Conservation (phyloP, 2,113 vertebrate species). For the Amblyornis subalaris region DNA sequence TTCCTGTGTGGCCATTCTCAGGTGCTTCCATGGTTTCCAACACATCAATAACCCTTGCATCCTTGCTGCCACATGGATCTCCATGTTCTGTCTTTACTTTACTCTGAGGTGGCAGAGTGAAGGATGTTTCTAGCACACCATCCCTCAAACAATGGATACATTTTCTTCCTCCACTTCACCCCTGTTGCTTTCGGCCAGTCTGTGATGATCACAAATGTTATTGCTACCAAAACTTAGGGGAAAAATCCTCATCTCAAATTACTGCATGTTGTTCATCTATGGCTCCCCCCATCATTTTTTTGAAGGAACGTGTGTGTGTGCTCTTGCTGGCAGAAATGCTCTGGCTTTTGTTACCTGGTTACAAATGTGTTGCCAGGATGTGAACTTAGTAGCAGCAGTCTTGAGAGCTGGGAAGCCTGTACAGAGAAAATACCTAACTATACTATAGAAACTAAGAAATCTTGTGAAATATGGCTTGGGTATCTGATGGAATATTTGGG, state of each 20-base stretch:
- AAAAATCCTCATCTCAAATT: background rate
- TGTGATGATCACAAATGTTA: background rate
- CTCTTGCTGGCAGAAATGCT: background rate
- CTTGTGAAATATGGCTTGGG: background rate
- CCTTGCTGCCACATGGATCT: background rate
- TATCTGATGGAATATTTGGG: background rate
- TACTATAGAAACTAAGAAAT: background rate
- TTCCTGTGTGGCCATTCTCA: background rate
- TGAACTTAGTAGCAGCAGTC: background rate
- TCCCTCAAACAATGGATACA: background rate
- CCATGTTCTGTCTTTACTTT: background rate
- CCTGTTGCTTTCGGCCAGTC: background rate
- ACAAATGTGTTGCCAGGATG: background rate
- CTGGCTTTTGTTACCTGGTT: background rate
- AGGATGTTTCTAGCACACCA: accelerated
- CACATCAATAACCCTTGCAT: background rate
- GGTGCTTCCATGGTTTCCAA: background rate
- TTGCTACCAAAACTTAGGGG: background rate
- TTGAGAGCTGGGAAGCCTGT: background rate
- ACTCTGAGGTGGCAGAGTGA: background rate
- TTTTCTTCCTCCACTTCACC: background rate
- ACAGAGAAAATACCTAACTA: background rate
- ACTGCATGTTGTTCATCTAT: accelerated
- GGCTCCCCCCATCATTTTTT: accelerated
- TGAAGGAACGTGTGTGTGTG: accelerated